Conservation (phyloP, 1,140 invertebrate species). For the Bombus affinis region DNA sequence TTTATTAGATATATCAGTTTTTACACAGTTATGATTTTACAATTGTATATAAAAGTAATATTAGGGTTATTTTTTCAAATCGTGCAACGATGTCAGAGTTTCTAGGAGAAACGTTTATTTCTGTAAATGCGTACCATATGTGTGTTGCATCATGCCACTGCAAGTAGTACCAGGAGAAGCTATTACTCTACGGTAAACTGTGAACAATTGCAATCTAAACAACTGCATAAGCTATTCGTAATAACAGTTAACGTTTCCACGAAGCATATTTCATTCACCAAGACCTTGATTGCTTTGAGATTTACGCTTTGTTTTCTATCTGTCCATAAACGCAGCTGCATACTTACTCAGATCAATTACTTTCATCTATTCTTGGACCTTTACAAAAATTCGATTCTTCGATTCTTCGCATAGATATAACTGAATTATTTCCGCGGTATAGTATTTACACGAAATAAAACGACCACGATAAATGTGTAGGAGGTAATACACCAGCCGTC, state of each 20-base stretch:
- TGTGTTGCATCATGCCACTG: background rate
- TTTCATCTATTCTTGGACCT: background rate
- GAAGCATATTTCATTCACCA: conserved; percentile 3
- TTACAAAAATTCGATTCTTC: background rate
- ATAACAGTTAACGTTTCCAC: conserved; percentile 9
- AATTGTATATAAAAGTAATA: background rate
- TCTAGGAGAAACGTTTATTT: background rate
- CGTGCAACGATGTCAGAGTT: background rate
- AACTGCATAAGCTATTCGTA: background rate
- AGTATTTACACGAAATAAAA: background rate
- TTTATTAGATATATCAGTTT: background rate
- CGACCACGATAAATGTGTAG: background rate
- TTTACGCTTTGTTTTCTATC: background rate
- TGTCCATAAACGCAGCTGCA: background rate
- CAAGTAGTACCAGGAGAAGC: background rate
- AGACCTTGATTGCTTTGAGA: background rate
- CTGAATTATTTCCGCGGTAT: background rate
- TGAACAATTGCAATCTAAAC: conserved; percentile 9
- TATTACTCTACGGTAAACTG: background rate
- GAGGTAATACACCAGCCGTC: background rate
- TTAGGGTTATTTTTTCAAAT: too few species aligned
- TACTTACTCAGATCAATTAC: background rate
- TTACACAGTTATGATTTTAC: background rate
- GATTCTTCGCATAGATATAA: background rate
- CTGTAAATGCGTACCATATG: background rate